phyloP scores from a whole-genome alignment of 2,113 vertebrate genomes.

The Actinemys pallida region DNA sequence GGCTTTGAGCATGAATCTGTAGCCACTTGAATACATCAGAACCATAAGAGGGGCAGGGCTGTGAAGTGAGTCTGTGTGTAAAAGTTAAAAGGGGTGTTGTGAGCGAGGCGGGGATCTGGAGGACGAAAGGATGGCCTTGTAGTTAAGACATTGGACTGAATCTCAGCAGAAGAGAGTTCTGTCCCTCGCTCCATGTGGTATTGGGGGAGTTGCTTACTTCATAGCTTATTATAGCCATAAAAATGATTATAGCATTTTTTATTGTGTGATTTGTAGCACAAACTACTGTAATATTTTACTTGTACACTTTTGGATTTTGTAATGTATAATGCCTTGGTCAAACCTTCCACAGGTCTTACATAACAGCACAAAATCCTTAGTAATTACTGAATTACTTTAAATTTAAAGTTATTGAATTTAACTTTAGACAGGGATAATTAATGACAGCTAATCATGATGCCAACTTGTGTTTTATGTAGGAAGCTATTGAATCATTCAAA shows the following conservation, averaged over 20 bases:
- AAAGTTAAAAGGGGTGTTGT: neutral
- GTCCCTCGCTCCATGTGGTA: neutral
- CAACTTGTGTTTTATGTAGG: conserved; percentile 77
- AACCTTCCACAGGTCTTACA: neutral
- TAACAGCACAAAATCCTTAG: neutral
- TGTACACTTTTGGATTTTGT: neutral
- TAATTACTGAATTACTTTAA: neutral
- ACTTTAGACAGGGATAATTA: neutral
- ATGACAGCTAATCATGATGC: neutral
- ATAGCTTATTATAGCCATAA: neutral
- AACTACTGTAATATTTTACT: neutral
- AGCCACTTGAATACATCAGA: neutral
- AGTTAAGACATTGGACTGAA: neutral
- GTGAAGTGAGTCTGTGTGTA: neutral
- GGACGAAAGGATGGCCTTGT: neutral
- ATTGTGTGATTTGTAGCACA: neutral
- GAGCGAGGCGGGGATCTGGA: neutral
- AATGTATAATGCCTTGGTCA: neutral
- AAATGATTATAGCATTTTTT: neutral
- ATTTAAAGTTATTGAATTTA: neutral
- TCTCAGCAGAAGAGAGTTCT: neutral
- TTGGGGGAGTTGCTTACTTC: neutral
- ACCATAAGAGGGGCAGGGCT: neutral
- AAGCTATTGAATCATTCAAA: conserved; percentile 98
- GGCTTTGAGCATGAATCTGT: neutral